Evolutionary conservation across 1,140 invertebrate genomes (phyloP).

Genomic region (Drosophila pruinosa): DNA sequence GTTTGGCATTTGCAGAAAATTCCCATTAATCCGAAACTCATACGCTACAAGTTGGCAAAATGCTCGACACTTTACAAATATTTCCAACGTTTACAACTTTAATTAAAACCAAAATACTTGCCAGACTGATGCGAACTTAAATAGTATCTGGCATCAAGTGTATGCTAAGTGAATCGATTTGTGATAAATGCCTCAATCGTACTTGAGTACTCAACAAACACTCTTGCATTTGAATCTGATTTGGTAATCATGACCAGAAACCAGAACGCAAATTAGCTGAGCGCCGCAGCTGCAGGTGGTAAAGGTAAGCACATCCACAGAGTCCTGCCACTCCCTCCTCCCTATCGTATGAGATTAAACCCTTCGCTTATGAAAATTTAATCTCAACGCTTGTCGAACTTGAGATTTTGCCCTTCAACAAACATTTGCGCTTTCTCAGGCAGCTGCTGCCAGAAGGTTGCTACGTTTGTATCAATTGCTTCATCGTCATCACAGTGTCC

Average conservation of each 20-base stretch:
- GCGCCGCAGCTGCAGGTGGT: slow-evolving; percentile 1
- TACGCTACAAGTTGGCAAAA: too few relatives aligned
- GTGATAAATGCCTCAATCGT: too few relatives aligned
- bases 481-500: background rate
- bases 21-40: too few relatives aligned
- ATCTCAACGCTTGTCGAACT: background rate
- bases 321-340: background rate
- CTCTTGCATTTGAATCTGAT: background rate
- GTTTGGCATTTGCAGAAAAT: background rate
- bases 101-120: too few relatives aligned
- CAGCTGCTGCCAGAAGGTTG: background rate
- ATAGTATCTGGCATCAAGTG: too few relatives aligned
- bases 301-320: background rate
- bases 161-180: too few relatives aligned
- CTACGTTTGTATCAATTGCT: background rate
- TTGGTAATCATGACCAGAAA: background rate
- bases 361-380: background rate
- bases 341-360: background rate
- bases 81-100: too few relatives aligned
- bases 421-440: background rate
- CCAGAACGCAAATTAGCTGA: background rate
- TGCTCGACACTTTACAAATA: too few relatives aligned
- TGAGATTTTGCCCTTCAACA: background rate
- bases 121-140: too few relatives aligned
- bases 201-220: background rate